Conservation (phyloP, 2,888 invertebrate species). For the Teinopalpus imperialis region DNA sequence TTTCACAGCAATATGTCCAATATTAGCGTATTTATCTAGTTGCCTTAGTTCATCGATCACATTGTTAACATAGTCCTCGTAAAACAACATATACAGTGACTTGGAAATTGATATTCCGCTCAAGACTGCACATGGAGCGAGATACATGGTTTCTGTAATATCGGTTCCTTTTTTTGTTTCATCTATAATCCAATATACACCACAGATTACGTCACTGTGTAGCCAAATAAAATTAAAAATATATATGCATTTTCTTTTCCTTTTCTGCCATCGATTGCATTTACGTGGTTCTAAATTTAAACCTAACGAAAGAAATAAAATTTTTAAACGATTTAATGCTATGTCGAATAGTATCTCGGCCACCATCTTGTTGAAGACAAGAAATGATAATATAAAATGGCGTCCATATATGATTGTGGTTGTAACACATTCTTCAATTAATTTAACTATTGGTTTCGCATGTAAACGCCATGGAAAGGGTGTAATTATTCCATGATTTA, state of each 20-base stretch:
- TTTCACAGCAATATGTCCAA: constrained; percentile 23
- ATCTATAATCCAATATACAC: constrained; percentile 34
- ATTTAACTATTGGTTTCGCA: no score
- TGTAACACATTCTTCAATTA: no score
- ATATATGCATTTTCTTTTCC: constrained; percentile 35
- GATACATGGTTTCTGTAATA: constrained; percentile 41
- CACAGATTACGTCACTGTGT: constrained; percentile 31
- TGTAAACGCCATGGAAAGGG: no score
- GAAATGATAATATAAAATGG: constrained; percentile 5
- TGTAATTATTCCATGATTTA: no score
- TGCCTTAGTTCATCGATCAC: constrained; percentile 34
- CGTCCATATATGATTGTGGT: constrained; percentile 5
- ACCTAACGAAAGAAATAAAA: constrained; percentile 7
- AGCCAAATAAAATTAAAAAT: constrained; percentile 39
- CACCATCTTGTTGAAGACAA: constrained; percentile 8
- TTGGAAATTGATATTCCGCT: constrained; percentile 38
- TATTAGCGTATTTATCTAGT: constrained; percentile 34
- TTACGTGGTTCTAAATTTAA: constrained; percentile 14
- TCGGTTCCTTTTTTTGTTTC: constrained; percentile 36
- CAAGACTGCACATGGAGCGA: constrained; percentile 40
- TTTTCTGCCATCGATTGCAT: constrained; percentile 21
- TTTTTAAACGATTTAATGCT: constrained; percentile 13
- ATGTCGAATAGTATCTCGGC: neutral
- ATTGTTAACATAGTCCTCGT: constrained; percentile 33
- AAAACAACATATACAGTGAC: constrained; percentile 32